A percentile compares a stretch with the other conserved stretches of the same genome.
These are phyloP conservation scores for Augochlora pura DNA, from an alignment of 1,140 invertebrate genomes.

Conservation along the genomic window DNA sequence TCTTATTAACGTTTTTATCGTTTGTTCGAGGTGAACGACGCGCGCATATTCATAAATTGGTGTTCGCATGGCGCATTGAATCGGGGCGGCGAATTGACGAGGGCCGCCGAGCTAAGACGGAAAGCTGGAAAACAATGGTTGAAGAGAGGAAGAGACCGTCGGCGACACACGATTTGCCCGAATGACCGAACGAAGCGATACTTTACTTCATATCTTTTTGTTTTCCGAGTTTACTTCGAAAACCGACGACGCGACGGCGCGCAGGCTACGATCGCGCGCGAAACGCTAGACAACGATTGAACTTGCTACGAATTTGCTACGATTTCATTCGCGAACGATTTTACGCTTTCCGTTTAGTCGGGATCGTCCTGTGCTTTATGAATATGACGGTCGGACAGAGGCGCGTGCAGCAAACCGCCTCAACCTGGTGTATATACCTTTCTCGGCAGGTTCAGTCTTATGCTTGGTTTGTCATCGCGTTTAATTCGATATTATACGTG, in stretches of 20 bases:
- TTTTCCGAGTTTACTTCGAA: too few species aligned
- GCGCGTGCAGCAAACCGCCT: conserved; percentile 45
- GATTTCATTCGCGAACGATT: conserved; percentile 18
- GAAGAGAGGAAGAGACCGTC: neutral
- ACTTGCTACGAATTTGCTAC: neutral
- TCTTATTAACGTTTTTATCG: neutral
- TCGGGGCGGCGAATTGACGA: conserved; percentile 40
- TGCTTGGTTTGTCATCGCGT: conserved; percentile 70
- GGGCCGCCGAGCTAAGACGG: conserved; percentile 44
- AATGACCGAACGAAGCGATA: too few species aligned
- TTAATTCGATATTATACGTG: conserved; percentile 52
- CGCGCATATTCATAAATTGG: conserved; percentile 60
- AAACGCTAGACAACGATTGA: neutral
- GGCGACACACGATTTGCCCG: too few species aligned
- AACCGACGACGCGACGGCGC: too few species aligned
- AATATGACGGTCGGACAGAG: conserved; percentile 53
- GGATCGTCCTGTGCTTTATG: conserved; percentile 51
- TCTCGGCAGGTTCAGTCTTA: conserved; percentile 77
- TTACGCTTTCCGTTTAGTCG: conserved; percentile 54
- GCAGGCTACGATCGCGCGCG: too few species aligned
- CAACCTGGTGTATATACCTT: conserved; percentile 56
- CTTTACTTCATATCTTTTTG: too few species aligned
- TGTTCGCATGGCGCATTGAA: conserved; percentile 11
- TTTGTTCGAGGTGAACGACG: conserved; percentile 26
- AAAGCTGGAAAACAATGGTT: conserved; percentile 36